phyloP scores from a whole-genome alignment of 2,888 invertebrate genomes.

The Drosophila mercatorum region DNA sequence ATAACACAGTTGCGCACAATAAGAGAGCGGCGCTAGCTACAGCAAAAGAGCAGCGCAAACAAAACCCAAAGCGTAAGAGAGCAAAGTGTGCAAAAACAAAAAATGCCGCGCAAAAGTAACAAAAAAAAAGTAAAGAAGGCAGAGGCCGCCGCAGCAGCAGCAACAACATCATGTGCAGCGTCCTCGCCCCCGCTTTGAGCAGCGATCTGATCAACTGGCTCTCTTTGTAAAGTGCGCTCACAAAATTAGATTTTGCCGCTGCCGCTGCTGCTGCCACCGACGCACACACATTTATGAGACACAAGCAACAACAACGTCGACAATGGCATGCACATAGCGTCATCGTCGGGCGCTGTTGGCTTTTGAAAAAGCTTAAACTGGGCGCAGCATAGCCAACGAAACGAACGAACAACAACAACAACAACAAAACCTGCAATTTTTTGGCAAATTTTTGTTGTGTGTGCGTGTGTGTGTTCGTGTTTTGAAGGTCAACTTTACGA shows the following conservation, averaged over 20 bases:
- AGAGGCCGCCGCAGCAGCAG: constrained; percentile 9
- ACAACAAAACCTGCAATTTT: constrained; percentile 68
- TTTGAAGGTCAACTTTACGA: constrained; percentile 85
- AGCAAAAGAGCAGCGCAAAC: constrained; percentile 44
- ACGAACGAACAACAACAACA: constrained; percentile 22
- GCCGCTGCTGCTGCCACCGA: constrained; percentile 9
- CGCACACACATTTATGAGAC: constrained; percentile 67
- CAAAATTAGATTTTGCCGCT: constrained; percentile 72
- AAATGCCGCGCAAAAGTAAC: constrained; percentile 29
- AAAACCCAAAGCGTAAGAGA: constrained; percentile 38
- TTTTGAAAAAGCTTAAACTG: constrained; percentile 67
- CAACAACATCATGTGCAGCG: constrained; percentile 34
- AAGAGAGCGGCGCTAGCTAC: constrained; percentile 34
- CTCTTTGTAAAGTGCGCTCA: constrained; percentile 71
- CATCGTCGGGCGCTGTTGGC: constrained; percentile 58
- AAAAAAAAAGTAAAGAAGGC: constrained; percentile 31
- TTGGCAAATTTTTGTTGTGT: constrained; percentile 74
- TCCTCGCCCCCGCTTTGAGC: constrained; percentile 55
- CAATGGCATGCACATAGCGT: constrained; percentile 69
- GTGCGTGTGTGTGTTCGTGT: constrained; percentile 57
- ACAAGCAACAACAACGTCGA: constrained; percentile 53
- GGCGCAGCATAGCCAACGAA: constrained; percentile 74
- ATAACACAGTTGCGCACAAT: constrained; percentile 47
- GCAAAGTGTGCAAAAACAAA: constrained; percentile 52
- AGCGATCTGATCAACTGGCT: constrained; percentile 35